Evolutionary conservation across 64 coral and sea anemone genomes (phyloP), one percentile per base, ranked within the genome.

Genomic region (Pachyseris speciosa): DNA sequence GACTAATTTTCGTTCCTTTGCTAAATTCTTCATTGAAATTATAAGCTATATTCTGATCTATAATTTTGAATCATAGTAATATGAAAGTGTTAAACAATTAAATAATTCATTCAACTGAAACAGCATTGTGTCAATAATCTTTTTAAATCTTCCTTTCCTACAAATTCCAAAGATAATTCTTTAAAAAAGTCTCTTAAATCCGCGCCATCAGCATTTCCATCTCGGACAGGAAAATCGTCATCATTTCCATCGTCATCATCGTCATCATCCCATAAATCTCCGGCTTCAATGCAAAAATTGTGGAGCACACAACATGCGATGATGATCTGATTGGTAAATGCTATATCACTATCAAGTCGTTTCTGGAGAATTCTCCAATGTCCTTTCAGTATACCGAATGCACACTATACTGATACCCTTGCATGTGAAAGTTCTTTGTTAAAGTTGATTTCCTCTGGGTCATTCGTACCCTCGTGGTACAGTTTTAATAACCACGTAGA

Each of bases 371-470:
- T 88, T 39, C 86, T 48, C 91, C 83, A 78, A 33, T 59, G 64
- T 13, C 63, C 73, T 38, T 93, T 93, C 28, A 93, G 41, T 29
- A 93, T 77, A 2, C 72, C 91, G 32, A 86, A 93, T 45, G 73
- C 69, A 69, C 69, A 75, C 73, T 87, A 61, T 16, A 85, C 32
- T 32, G 72, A 16, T 50, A 93, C 91, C 17, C 91, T 37, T 28
- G 83, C 83, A 40, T 55, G 25, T 9, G 50, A 93, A 34, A 93
- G 72, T 42, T 75, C 41, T 31, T 86, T 78, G 24, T 75, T 84
- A 22, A 89, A 89, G 16, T 89, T 42, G 0, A 74, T 26, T 65
- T 78, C 60, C n/a, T 29, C 15, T 2, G 36, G 67, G 30, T 92
- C 69, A 29, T 47, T 68, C 13, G 52, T 85, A 42, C 60, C 77